A percentile compares a stretch with the other conserved stretches of the same genome.
Evolutionary conservation across 2,888 invertebrate genomes (phyloP).

Genomic region (Chironomus riparius): DNA sequence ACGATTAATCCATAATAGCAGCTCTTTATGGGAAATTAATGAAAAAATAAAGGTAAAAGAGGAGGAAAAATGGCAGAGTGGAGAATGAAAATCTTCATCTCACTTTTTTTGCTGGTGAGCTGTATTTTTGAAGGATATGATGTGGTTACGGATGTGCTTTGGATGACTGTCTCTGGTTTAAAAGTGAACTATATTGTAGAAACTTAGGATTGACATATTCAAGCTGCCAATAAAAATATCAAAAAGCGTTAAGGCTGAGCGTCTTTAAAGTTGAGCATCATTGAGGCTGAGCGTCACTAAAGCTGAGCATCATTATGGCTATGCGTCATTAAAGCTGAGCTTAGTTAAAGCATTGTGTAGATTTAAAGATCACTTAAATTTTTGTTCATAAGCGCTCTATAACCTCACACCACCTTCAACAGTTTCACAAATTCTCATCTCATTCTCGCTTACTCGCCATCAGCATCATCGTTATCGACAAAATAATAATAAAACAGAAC

Average conservation of each 20-base stretch:
- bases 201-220: too few relatives aligned
- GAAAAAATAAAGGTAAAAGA: not conserved
- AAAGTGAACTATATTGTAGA: not conserved
- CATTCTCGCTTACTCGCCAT: not conserved
- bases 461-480: not conserved
- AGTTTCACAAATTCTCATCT: not conserved
- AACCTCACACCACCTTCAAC: too few relatives aligned
- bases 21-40: constrained; percentile 22
- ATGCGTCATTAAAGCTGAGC: too few relatives aligned
- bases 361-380: too few relatives aligned
- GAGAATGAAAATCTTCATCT: not conserved
- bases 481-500: not conserved
- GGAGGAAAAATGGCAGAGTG: not conserved
- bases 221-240: too few relatives aligned
- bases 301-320: too few relatives aligned
- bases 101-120: not conserved
- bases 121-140: not conserved
- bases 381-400: too few relatives aligned
- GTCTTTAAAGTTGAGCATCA: too few relatives aligned
- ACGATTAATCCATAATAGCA: constrained; percentile 21
- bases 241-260: too few relatives aligned
- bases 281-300: too few relatives aligned
- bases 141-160: too few relatives aligned
- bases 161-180: not conserved
- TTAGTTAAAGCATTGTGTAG: too few relatives aligned